phyloP scores from a whole-genome alignment of 2,113 vertebrate species.

The Sarotherodon lohbergeri region DNA sequence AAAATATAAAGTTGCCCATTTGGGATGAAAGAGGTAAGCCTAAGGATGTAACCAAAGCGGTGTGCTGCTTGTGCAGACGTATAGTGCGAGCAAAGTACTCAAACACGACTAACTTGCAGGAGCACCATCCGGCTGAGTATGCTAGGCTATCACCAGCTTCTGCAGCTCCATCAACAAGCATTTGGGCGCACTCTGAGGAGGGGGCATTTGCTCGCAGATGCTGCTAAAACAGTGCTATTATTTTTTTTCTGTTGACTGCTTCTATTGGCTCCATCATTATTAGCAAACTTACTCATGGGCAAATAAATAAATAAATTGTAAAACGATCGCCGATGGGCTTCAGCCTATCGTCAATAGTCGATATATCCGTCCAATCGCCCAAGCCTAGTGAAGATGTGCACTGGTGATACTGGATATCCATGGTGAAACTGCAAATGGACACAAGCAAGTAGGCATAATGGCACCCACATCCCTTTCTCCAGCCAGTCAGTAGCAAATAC shows the following conservation, averaged over 20 bases:
- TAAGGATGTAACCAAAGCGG: neutral
- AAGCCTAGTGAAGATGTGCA: neutral
- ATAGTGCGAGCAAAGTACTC: neutral
- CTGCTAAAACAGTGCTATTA: too few relatives aligned
- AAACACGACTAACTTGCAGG: neutral
- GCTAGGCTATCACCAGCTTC: fast-evolving
- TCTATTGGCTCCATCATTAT: neutral
- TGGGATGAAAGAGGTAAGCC: neutral
- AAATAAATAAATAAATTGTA: neutral
- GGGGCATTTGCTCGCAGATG: too few relatives aligned
- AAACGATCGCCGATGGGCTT: neutral
- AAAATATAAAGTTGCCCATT: neutral
- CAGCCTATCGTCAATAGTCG: neutral
- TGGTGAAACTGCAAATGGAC: neutral
- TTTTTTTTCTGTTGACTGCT: neutral
- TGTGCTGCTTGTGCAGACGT: neutral
- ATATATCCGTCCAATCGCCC: neutral
- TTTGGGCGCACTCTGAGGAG: too few relatives aligned
- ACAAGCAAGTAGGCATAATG: neutral
- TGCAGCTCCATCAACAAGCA: too few relatives aligned
- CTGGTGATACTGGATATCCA: neutral
- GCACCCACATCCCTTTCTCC: neutral
- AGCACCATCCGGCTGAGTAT: neutral
- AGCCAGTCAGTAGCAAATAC: neutral
- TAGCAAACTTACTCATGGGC: neutral